Conservation (phyloP, 2,888 invertebrate genomes). For the Folsomia manolachei region DNA sequence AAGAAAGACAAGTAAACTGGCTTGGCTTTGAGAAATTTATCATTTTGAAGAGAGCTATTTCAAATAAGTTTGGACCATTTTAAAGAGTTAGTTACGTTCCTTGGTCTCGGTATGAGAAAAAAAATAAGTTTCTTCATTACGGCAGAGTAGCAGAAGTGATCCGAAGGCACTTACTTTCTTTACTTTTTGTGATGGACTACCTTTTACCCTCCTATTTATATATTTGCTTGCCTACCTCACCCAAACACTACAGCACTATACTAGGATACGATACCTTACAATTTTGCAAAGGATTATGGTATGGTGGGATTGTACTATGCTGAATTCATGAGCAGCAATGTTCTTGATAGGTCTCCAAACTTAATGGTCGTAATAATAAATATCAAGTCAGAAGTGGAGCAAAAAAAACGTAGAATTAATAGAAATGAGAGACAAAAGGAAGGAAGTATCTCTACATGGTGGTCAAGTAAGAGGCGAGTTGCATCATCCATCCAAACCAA, state of each 20-base stretch:
- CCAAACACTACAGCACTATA: no score
- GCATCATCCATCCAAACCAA: no score
- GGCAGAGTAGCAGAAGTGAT: no score
- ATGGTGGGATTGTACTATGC: not conserved
- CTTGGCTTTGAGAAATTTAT: not conserved
- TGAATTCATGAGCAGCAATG: no score
- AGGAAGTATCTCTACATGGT: not conserved
- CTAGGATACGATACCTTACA: no score
- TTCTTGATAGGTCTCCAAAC: not conserved
- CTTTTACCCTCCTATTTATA: no score
- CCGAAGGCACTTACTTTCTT: not conserved
- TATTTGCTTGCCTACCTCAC: no score
- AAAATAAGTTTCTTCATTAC: not conserved
- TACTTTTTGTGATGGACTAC: not conserved
- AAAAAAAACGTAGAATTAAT: conserved; percentile 1
- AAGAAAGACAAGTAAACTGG: not conserved
- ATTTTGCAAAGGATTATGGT: not conserved
- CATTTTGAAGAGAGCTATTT: not conserved
- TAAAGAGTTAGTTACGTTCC: no score
- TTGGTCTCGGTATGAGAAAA: not conserved
- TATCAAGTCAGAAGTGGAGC: conserved; percentile 9
- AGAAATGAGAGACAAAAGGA: conserved; percentile 5
- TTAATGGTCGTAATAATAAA: conserved; percentile 12
- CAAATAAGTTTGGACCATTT: not conserved
- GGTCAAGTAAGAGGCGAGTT: not conserved